Evolutionary conservation across 1,140 invertebrate species (phyloP), one percentile per base, ranked within the genome.

Genomic region (Pinna nobilis): DNA sequence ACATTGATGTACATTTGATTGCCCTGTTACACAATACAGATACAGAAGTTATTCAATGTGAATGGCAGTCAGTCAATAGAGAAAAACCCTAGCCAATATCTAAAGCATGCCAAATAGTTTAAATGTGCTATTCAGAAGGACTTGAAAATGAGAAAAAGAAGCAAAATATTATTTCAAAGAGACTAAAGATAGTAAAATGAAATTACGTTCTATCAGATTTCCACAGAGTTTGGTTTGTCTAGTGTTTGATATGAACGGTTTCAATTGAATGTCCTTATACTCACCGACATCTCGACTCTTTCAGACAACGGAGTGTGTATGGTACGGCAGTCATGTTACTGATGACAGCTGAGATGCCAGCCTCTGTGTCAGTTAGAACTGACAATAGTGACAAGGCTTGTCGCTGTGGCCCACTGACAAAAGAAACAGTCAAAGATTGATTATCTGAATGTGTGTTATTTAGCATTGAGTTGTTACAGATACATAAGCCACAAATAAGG

Each of bases 231-330:
- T n/a, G n/a, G 39, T 44, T 9, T 44, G 39, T 44, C 39, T 44
- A 11, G 9, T 11, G 39, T 44, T 44, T 11, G n/a, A 11, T 44
- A 53, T 20, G 3, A n/a, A 53, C 13, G 11, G 25, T n/a, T 11
- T 20, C 18, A 53, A 18, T 13, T 20, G 18, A 13, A 20, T 25
- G 25, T 11, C 11, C 25, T 18, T 13, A 25, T 53, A 53, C 2
- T 25, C 63, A 80, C 79, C 79, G 76, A 70, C 79, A 80, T 41
- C 76, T 74, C 20, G 79, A 76, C 35, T 77, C 70, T 49, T 78
- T 77, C 35, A 80, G 69, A 76, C 76, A 80, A 33, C 70, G 71
- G 9, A 80, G 41, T 51, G 77, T 47, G 30, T 66, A 70, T 23
- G 76, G 70, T 13, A 80, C 67, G 35, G 73, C 60, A 33, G 57